Base-by-base conservation (phyloP, 2,113 vertebrate species). In the Macheiramphus alcinus region DNA sequence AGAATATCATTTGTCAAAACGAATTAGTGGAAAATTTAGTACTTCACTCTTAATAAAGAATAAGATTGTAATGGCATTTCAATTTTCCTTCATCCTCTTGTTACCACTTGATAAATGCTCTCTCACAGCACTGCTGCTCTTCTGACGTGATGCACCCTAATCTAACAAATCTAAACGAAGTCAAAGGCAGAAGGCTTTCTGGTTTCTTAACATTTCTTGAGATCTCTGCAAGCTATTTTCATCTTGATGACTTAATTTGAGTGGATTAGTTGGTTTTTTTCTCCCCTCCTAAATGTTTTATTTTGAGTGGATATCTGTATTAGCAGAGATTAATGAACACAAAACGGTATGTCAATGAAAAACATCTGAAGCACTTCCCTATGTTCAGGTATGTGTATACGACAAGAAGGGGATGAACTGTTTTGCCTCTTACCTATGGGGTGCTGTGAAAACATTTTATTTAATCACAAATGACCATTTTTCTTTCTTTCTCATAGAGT, bases 91-190 rank as follows among this genome's bases (percentile, higher is more conserved):
- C 86, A 66, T 63, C 52, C 34, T 93, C 86, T 70, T 72, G 61
- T 95, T 94, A 95, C 48, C n/a, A 45, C 45, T 90, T 97, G 90
- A 96, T 93, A 92, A 94, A 97, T 88, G 45, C 45, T 82, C 47
- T 80, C 48, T 94, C n/a, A 32, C 43, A 90, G 68, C 43, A 59
- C 42, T 86, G 40, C 61, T 93, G 65, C 40, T 93, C 84, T 70
- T 63, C 58, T 91, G 58, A 92, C 53, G 42, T 32, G 67, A 61
- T 80, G 62, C 40, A 89, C 50, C 90, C 55, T 58, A 42, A 62
- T 58, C 50, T 45, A 73, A 76, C 62, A 89, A 92, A 91, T 38
- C 29, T 73, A 43, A 74, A 75, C 36, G 63, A 95, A 59, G 23
- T 18, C 23, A 63, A 79, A 84, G 34, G 45, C 42, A 91, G 79